Evolutionary conservation across 2,113 vertebrate genomes (phyloP), one percentile per base, ranked within the genome.

Genomic region (Oryctolagus cuniculus): DNA sequence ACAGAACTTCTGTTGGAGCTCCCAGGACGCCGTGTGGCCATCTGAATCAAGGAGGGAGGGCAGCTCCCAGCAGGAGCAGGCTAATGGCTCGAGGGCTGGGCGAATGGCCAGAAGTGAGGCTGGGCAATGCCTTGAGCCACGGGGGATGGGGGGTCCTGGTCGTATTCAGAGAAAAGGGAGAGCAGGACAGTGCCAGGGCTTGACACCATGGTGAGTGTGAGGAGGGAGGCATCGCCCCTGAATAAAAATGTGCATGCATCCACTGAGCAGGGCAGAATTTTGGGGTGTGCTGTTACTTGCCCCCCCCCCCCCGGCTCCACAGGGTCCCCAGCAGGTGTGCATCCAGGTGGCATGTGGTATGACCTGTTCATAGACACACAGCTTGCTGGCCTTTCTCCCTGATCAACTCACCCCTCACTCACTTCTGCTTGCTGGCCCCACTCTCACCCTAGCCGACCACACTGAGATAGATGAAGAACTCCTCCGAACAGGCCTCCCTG

Each of bases 131-230:
- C 0, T 2, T 7, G 67, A 77, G 17, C 70, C 29, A 3, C 4
- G 16, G 6, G 12, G 3, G 11, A 29, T 38, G 29, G 12, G 6
- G 24, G 12, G 17, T 36, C 2, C 0, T 4, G 27, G 34, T 13
- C 77, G 6, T 3, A 22, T 17, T 25, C 25, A 25, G 21, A 36
- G 51, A 22, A 9, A 24, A 5, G 0, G 2, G 63, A 36, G 15
- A 6, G 13, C 64, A 44, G 84, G 83, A 22, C 0, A 2, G 11
- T 11, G 16, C 58, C 0, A 0, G 15, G 44, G 25, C 25, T 17
- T 66, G 77, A 13, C 31, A 19, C 12, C 0, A 8, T 0, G 5
- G 24, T 53, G 29, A 4, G 5, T 5, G 12, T 0, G 4, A 69
- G 55, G 4, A 61, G 55, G 72, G 84, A 67, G 75, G 94, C n/a